These are phyloP conservation scores for Petromus typicus DNA, from an alignment of 2,113 vertebrate genomes.

Conservation along the genomic window DNA sequence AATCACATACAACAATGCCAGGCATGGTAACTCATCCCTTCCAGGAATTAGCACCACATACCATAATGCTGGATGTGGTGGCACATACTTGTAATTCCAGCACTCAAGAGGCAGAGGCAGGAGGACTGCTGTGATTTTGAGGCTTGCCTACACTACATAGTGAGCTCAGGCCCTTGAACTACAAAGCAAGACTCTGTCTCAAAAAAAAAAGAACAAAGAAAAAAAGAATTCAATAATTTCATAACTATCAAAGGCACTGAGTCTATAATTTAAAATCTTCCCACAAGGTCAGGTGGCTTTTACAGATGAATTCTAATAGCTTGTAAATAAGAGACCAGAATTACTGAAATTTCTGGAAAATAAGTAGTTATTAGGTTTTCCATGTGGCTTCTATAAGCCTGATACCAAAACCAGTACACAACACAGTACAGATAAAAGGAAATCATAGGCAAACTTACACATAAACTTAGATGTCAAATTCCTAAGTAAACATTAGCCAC, in stretches of 20 bases:
- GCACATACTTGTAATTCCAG: no score
- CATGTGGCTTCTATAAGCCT: background rate
- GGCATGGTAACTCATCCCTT: no score
- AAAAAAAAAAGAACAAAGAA: no score
- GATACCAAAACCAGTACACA: background rate
- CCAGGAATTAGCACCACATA: no score
- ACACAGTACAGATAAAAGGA: background rate
- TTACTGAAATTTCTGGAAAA: background rate
- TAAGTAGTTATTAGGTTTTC: background rate
- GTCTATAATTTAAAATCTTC: constrained; percentile 8
- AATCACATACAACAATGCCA: no score
- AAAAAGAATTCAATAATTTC: no score
- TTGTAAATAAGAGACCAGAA: background rate
- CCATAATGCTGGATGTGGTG: no score
- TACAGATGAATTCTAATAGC: background rate
- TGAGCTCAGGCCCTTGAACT: no score
- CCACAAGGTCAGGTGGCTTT: constrained; percentile 18
- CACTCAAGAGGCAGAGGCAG: no score
- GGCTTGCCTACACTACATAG: no score
- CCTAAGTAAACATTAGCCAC: background rate
- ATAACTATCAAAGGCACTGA: background rate
- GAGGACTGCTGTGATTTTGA: no score
- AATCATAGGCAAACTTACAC: background rate
- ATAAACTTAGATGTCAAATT: constrained; percentile 17
- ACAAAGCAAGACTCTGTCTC: no score